A percentile compares a stretch with the other conserved stretches of the same genome.
These are phyloP conservation scores for Drosophila jambulina DNA, from an alignment of 1,140 invertebrate species.

Conservation along the genomic window DNA sequence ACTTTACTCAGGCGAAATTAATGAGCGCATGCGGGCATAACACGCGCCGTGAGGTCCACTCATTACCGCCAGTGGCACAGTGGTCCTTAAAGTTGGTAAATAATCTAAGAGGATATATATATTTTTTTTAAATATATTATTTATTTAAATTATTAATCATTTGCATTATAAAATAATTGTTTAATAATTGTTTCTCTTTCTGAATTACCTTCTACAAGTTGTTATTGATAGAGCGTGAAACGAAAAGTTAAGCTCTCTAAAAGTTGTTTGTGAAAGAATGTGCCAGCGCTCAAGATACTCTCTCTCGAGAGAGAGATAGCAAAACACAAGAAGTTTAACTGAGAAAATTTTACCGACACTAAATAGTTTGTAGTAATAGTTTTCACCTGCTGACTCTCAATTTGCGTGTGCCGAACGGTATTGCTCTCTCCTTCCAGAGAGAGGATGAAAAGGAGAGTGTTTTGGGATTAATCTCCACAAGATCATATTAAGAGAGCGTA, in stretches of 20 bases:
- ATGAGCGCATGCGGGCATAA: conserved; percentile 74
- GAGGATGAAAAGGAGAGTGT: background rate
- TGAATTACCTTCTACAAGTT: too few relatives aligned
- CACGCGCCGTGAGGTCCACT: conserved; percentile 57
- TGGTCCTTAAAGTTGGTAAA: background rate
- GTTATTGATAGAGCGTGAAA: too few relatives aligned
- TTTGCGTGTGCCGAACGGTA: background rate
- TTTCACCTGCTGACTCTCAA: background rate
- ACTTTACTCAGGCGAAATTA: conserved; percentile 78
- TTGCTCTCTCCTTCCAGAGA: background rate
- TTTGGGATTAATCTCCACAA: too few relatives aligned
- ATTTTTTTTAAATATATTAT: too few relatives aligned
- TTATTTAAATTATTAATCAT: background rate
- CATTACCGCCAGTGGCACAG: conserved; percentile 29
- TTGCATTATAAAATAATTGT: background rate
- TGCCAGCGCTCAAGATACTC: too few relatives aligned
- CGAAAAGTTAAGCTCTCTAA: too few relatives aligned
- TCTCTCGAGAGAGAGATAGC: too few relatives aligned
- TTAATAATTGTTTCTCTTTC: background rate
- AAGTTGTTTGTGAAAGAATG: too few relatives aligned
- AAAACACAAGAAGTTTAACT: too few relatives aligned
- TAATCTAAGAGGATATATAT: too few relatives aligned
- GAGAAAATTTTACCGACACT: too few relatives aligned
- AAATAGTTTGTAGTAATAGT: accelerated
- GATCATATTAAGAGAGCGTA: background rate